Evolutionary conservation across 2,797 vertebrate species (phyloP).

Genomic region (Cygnus olor): DNA sequence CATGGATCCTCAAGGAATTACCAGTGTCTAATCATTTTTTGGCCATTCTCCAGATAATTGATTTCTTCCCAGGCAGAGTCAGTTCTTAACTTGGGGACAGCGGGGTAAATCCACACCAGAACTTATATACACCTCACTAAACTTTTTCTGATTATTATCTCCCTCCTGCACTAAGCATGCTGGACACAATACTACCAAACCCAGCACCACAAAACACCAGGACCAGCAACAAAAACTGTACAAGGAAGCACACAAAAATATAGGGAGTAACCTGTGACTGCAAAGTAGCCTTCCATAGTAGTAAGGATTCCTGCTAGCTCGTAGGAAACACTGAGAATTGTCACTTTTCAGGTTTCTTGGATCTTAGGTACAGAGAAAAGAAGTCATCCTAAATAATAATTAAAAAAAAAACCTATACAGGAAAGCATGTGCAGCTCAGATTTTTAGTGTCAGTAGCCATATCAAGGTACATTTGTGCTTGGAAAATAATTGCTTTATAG

Average conservation of each 20-base stretch:
- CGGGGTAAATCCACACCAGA: neutral
- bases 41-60: fast-evolving
- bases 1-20: neutral
- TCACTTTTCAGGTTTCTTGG: neutral
- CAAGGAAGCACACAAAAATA: neutral
- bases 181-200: neutral
- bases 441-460: neutral
- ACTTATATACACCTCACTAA: neutral
- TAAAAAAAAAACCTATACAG: neutral
- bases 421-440: neutral
- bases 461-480: neutral
- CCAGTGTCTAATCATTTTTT: neutral
- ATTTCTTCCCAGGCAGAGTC: neutral
- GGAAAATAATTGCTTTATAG: neutral
- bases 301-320: neutral
- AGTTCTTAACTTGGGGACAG: neutral
- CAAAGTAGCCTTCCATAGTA: neutral
- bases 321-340: neutral
- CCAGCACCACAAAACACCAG: neutral
- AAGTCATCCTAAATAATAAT: neutral
- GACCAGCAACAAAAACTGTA: neutral
- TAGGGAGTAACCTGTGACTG: neutral
- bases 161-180: neutral
- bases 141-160: neutral
- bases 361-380: neutral